Base-by-base conservation (phyloP, 2,797 vertebrate species). In the Leptodactylus fallax region DNA sequence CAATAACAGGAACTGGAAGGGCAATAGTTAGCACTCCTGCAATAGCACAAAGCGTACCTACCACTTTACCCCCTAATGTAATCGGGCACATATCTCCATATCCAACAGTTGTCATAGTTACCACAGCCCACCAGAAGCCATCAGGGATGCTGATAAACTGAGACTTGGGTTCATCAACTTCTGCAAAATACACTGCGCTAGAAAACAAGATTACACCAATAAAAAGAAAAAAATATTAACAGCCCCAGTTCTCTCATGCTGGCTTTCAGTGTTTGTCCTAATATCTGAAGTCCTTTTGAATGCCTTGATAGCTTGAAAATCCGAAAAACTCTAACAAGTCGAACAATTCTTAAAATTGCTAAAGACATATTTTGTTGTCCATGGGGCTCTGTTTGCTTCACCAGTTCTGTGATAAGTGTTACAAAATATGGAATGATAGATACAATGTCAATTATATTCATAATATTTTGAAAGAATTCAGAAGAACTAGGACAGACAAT, bases 81-180 rank as follows among this genome's bases (percentile, higher is more conserved):
- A 95, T 97, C 0, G 98, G 98, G 90, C 97, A 98, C 98, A 99
- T 99, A 93, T 99, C 98, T 2, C 98, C 98, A 0, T 99, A 99
- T 83, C 98, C 98, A 56, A 99, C 98, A 0, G 98, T 99, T 1
- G 98, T 99, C 98, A 99, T 99, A 0, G 98, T 98, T 58, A 99
- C 98, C 93, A 99, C 98, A 0, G 98, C 98, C 98, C 98, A 99
- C 98, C 98, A 99, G 95, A 99, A 99, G 14, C 97, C 98, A 0
- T 99, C 98, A 0, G 98, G 98, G 89, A 99, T 99, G 94, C 98
- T 99, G 13, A 98, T 96, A 90, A 99, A 99, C 85, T 99, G 98
- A 0, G 98, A 99, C 88, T 98, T 96, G 0, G 98, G 98, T 92
- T 99, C 98, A 0, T 99, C 98, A 83, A 98, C 98, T 89, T 99